These are phyloP conservation scores for Epizoanthus illoricatus DNA, from an alignment of 92 coral and sea anemone species.

Conservation along the genomic window DNA sequence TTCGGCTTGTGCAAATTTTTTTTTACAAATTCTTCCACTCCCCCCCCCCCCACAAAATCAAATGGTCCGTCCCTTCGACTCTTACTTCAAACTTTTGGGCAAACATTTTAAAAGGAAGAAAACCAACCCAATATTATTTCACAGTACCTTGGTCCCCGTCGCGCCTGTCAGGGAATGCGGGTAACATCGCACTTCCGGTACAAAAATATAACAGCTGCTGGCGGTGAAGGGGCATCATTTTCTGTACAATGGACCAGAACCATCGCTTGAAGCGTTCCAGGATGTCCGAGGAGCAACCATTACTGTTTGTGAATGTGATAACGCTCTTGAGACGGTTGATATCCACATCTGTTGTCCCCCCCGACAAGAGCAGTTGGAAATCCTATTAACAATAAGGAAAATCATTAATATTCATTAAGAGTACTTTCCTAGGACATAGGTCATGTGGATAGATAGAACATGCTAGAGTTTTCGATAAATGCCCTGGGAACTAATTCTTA, in stretches of 20 bases:
- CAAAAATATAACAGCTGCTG: slow-evolving; percentile 89
- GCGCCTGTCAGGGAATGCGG: slow-evolving; percentile 82
- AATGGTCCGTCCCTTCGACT: no score
- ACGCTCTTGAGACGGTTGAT: slow-evolving; percentile 77
- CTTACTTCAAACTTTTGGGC: no score
- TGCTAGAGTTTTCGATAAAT: no score
- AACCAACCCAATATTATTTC: not conserved
- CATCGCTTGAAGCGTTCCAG: slow-evolving; percentile 87
- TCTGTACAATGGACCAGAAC: slow-evolving; percentile 95
- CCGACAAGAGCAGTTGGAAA: slow-evolving; percentile 80
- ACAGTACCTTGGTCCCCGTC: slow-evolving; percentile 86
- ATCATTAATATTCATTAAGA: no score
- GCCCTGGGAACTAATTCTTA: no score
- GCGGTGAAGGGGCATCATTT: slow-evolving; percentile 88
- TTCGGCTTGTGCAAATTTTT: no score
- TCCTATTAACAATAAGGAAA: slow-evolving; percentile 46
- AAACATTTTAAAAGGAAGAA: no score
- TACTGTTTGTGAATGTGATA: slow-evolving; percentile 85
- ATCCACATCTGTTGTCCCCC: slow-evolving; percentile 91
- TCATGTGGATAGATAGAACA: no score
- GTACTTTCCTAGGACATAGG: no score
- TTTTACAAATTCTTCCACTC: no score
- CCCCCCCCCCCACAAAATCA: no score
- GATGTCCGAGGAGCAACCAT: slow-evolving; percentile 87
- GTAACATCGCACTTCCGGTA: slow-evolving; percentile 90